These are phyloP conservation scores for Sesia apiformis DNA, from an alignment of 2,888 invertebrate genomes.

Conservation along the genomic window DNA sequence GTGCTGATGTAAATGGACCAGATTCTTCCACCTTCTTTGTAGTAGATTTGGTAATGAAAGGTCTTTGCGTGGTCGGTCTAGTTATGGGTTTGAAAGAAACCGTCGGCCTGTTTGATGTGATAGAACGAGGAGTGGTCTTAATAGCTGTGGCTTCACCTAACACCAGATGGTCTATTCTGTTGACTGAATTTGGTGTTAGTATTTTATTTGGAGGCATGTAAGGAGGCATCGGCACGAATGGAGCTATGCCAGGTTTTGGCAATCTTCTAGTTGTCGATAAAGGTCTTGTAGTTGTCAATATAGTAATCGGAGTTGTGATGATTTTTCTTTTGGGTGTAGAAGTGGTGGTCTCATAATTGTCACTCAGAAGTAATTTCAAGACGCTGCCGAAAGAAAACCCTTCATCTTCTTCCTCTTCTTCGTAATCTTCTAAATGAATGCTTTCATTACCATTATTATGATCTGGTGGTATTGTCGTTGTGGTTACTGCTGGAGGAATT, in stretches of 20 bases:
- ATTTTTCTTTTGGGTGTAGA: slow-evolving; percentile 16
- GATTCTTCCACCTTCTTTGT: slow-evolving; percentile 7
- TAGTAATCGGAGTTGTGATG: slow-evolving; percentile 10
- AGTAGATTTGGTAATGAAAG: slow-evolving; percentile 9
- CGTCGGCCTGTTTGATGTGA: slow-evolving; percentile 13
- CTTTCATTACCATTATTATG: slow-evolving; percentile 5
- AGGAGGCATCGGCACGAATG: slow-evolving; percentile 41
- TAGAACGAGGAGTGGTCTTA: slow-evolving; percentile 25
- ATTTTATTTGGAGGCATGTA: slow-evolving; percentile 33
- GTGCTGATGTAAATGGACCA: neutral
- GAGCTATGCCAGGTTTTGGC: slow-evolving; percentile 19
- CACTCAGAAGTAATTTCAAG: slow-evolving; percentile 75
- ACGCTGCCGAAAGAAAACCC: slow-evolving; percentile 77
- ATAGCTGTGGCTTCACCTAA: slow-evolving; percentile 61
- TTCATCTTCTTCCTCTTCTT: slow-evolving; percentile 54
- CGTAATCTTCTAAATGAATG: slow-evolving; percentile 39
- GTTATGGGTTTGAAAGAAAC: slow-evolving; percentile 16
- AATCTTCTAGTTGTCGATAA: slow-evolving; percentile 15
- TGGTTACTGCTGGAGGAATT: no score
- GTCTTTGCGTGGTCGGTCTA: slow-evolving; percentile 11
- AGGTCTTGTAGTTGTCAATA: slow-evolving; percentile 5
- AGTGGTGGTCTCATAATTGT: slow-evolving; percentile 51
- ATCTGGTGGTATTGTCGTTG: no score
- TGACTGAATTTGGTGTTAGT: slow-evolving; percentile 31
- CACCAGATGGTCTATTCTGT: slow-evolving; percentile 58